Evolutionary conservation across 2,113 vertebrate species (phyloP), one percentile per base, ranked within the genome.

Genomic region (Cettia cetti): DNA sequence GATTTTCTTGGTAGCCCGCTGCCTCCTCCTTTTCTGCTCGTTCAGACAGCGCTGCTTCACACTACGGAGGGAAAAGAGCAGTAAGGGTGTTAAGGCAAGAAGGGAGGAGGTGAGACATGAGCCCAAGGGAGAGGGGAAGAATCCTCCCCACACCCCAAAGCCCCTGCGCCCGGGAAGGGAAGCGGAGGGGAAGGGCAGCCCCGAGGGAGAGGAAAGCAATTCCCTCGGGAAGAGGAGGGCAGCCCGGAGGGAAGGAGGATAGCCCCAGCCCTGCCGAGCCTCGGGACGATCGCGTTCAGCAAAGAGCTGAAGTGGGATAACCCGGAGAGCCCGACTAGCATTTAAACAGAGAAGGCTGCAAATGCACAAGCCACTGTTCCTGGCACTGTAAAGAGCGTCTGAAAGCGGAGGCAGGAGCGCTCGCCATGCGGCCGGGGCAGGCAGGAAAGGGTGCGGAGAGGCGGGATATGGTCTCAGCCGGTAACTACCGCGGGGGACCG

Each of bases 41-140:
- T 95, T 93, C 22, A 98, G 96, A 90, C 98, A 98, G 63, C 98
- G 97, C 96, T 98, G 98, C 96, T 98, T 98, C 69, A 98, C 97
- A 90, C 98, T 99, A 97, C 52, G 95, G 98, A 96, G 47, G 56
- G 89, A 72, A 92, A 69, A 86, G 42, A 65, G 69, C 66, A 45
- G 59, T 5, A 15, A 7, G 30, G 15, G 27, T 8, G 59, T 90
- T 50, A 77, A 52, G n/a, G 59, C 54, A 47, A 66, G 76, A 28
- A 39, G 45, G 4, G 4, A 33, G 27, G 47, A 74, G 57, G 16
- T 5, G 11, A 77, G 39, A 39, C 7, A 33, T 5, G 35, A 86
- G 30, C 21, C 9, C 15, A 5, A 13, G 14, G 42, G 11, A 79
- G 11, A 33, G 7, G 17, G 19, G 26, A 64, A 64, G 35, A 45